A percentile compares a stretch with the other conserved stretches of the same genome.
Evolutionary conservation across 2,113 vertebrate species (phyloP).

Genomic region (Hystrix brachyura): DNA sequence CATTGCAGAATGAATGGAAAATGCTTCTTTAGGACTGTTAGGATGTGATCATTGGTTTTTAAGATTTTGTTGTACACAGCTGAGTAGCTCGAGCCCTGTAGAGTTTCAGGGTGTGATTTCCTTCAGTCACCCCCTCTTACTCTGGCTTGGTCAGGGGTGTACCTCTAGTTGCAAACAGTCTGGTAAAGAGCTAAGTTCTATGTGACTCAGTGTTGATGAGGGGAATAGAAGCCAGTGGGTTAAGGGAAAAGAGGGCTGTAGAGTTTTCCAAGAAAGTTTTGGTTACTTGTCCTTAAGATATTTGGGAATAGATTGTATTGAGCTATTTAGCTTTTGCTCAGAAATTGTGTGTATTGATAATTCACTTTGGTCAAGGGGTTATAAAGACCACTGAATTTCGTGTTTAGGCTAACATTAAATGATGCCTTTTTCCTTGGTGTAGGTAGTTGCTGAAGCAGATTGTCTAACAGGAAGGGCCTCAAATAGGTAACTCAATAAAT

Average conservation of each 20-base stretch:
- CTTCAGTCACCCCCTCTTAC: background rate
- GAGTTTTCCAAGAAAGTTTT: slow-evolving; percentile 5
- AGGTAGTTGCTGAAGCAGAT: background rate
- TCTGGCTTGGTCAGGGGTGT: background rate
- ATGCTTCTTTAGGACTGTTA: background rate
- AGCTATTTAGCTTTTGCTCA: background rate
- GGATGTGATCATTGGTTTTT: background rate
- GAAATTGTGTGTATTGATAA: background rate
- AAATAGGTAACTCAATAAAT: background rate
- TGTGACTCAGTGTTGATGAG: background rate
- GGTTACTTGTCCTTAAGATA: background rate
- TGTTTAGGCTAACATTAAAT: background rate
- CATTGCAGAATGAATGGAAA: background rate
- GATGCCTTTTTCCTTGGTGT: background rate
- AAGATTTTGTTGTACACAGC: background rate
- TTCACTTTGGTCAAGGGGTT: background rate
- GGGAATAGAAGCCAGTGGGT: background rate
- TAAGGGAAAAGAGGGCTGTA: background rate
- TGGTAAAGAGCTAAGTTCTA: background rate
- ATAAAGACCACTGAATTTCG: background rate
- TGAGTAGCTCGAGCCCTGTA: background rate
- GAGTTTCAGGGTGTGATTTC: background rate
- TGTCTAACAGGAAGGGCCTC: background rate
- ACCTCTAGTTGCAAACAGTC: background rate
- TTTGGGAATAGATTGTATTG: background rate